Base-by-base conservation (phyloP, 2,888 invertebrate species). In the Seira musarum region DNA sequence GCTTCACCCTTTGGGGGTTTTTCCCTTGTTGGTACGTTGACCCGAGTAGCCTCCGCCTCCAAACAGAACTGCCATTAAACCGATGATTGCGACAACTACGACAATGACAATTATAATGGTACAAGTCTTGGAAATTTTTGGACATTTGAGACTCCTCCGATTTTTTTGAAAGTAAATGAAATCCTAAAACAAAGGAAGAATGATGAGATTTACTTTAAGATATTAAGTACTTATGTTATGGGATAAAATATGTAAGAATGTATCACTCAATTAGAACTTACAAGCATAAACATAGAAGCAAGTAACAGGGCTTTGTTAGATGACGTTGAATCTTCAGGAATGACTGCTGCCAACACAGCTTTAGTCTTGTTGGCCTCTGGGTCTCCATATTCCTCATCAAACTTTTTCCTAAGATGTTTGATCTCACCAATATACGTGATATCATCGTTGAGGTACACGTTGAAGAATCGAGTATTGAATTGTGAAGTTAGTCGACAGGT, bases 31-130 rank as follows among this genome's bases (percentile, higher is more conserved):
- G 10, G 73, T 68, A 24, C 61, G 68, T 22, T 68, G 22, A n/a
- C 83, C 83, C 72, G 68, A 65, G 53, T 79, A 84, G n/a, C 82
- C 82, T 15, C 82, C 69, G 3, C 83, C 83, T n/a, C 82, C 83
- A 64, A 84, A 78, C 0, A 84, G 69, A 35, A 72, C 30, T 8
- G 82, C 83, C 57, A 84, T 53, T 5, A 65, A 70, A 1, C 40
- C 81, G 60, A 84, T 81, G 10, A 82, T 19, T 5, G 22, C 65
- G 19, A 84, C 75, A 15, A 78, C 63, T 21, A 80, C 25, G 13
- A 84, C 64, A 15, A 84, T 84, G 6, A 75, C 57, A 22, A 84
- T 63, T 19, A 84, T 70, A 8, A 84, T 80, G 49, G 75, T 66
- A 35, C 83, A 84, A 49, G 83, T 84, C 66, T 74, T 80, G 22